Evolutionary conservation across 2,888 invertebrate species (phyloP), one percentile per base, ranked within the genome.

Genomic region (Chymomyza caudatula): DNA sequence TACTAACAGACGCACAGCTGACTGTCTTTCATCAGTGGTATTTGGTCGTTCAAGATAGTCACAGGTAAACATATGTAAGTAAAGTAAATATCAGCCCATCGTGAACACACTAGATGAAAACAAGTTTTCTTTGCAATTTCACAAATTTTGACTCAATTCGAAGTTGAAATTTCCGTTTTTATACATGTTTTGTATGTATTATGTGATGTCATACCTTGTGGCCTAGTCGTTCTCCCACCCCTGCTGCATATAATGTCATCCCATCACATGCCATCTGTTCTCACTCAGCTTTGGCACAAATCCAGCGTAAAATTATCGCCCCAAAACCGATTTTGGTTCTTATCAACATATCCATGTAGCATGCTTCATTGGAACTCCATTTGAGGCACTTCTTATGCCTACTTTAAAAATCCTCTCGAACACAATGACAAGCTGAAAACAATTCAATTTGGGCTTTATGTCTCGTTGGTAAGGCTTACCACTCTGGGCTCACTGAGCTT

Each of bases 391-490:
- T 72, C 51, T 59, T 57, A 17, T 19, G 15, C 17, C 22, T 37
- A 8, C 13, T 19, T 22, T 25, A 25, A 69, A 76, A 76, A 69
- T 65, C 63, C 67, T 73, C 69, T 71, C 66, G 69, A 71, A 76
- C 76, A 73, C 73, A 71, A 68, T 76, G 76, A 76, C 76, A 76
- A 76, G 73, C 73, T 76, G 73, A 73, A 73, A 76, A 76, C 75
- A 76, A 76, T 73, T 76, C 73, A 73, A 73, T 76, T 76, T 76
- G 67, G 67, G 69, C 73, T 71, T 73, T 57, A 44, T 57, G 13
- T 13, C 53, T 61, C 60, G 55, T 59, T 54, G 59, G 52, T 68
- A 74, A 17, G 47, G 15, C 43, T 20, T 20, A 13, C 17, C 20
- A 43, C 20, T 43, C 13, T 57, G 57, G 57, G 29, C 29, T n/a